Evolutionary conservation across 2,113 vertebrate genomes (phyloP), one percentile per base, ranked within the genome.

Genomic region (Stercorarius parasiticus): DNA sequence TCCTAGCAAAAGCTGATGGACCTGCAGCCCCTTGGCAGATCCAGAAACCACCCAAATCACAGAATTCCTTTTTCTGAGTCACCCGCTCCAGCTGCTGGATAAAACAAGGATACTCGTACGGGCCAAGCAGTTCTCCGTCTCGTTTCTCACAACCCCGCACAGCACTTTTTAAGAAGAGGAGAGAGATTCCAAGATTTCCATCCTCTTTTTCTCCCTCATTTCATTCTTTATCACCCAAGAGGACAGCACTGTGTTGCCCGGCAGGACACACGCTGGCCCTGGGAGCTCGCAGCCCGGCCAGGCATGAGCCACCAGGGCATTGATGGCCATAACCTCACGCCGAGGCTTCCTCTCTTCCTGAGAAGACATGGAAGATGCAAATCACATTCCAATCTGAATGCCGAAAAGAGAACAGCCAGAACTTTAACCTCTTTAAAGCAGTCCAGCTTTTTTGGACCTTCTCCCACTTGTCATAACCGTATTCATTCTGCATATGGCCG

Each of bases 101-200:
- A 30, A 38, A 76, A 77, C 0, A 2, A 70, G 22, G 36, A 10
- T 4, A 9, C 15, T 40, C 7, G 6, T 2, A 21, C 1, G 1
- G 38, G 73, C 84, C 34, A 13, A 70, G 62, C 62, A 27, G 27
- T 6, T 66, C 47, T 25, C 69, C n/a, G 50, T 2, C n/a, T 59
- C 2, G 10, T 30, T 56, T 61, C 27, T 36, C 38, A 8, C 90
- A 71, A 47, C 10, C 38, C 47, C 5, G 3, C 56, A 30, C 2
- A 30, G 50, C 50, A 18, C 20, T 29, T 58, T 32, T 32, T 15
- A 64, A 49, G 34, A 61, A 25, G 18, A 25, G 18, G 30, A 32
- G 19, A 86, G 30, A 72, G 21, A 58, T 36, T 73, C 59, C 77
- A 58, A 52, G 43, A 25, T 22, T 86, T 25, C 53, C 66, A 29